A percentile compares a stretch with the other conserved stretches of the same genome.
Conservation (phyloP, 1,140 invertebrate genomes). For the Listronotus bonariensis region DNA sequence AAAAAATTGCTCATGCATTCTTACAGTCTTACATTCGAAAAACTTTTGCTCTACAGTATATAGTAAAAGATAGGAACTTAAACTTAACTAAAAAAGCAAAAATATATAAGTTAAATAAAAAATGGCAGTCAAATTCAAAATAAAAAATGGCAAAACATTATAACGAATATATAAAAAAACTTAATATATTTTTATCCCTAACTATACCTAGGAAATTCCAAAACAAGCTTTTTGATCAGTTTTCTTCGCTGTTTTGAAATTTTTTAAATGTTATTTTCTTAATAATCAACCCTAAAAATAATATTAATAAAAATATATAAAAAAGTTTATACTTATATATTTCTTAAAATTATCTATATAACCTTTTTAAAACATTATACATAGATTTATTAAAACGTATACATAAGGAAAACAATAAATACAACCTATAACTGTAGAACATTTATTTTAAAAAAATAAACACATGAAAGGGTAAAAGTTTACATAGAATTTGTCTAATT, state of each 20-base stretch:
- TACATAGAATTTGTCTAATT: not conserved
- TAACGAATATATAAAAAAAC: conserved; percentile 24
- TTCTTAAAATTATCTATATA: conserved; percentile 35
- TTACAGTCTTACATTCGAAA: conserved; percentile 37
- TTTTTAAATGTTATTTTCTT: conserved; percentile 17
- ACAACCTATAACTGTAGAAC: conserved; percentile 37
- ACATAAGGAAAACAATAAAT: conserved; percentile 41
- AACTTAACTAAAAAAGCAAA: conserved; percentile 48
- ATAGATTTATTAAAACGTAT: conserved; percentile 40
- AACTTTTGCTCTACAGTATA: conserved; percentile 45
- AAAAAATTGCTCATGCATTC: conserved; percentile 35
- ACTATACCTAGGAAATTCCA: conserved; percentile 21
- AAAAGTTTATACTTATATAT: conserved; percentile 41
- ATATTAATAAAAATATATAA: conserved; percentile 45
- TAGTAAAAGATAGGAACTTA: conserved; percentile 51
- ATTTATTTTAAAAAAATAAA: conserved; percentile 20
- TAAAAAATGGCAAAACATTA: conserved; percentile 49
- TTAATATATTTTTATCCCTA: conserved; percentile 25
- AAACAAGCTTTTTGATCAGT: conserved; percentile 17
- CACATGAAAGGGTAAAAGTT: conserved; percentile 4
- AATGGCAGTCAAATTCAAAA: conserved; percentile 52
- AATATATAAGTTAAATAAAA: conserved; percentile 48
- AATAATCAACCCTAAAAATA: conserved; percentile 19
- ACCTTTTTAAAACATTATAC: conserved; percentile 38
- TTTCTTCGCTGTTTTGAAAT: conserved; percentile 30